These are phyloP conservation scores for Epistrophe grossulariae DNA, from an alignment of 2,888 invertebrate genomes.

Conservation along the genomic window DNA sequence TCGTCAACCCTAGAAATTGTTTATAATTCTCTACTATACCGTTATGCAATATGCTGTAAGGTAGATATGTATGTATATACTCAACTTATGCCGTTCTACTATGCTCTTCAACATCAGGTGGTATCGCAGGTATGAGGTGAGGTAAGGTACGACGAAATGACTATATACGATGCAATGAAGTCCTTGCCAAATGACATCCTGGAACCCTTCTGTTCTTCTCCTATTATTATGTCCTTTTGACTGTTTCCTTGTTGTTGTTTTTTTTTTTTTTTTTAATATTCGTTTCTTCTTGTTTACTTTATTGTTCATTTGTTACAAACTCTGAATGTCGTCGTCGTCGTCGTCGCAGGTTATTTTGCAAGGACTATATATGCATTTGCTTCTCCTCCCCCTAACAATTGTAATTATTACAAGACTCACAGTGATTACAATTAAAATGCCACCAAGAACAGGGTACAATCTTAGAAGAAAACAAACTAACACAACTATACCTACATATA, in stretches of 20 bases:
- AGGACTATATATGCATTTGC: neutral
- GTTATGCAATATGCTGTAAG: constrained; percentile 24
- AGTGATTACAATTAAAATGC: constrained; percentile 72
- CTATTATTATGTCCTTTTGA: constrained; percentile 27
- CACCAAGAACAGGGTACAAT: constrained; percentile 36
- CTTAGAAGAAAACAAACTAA: constrained; percentile 37
- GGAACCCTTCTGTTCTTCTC: constrained; percentile 1
- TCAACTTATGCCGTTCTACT: neutral
- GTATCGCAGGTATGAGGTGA: constrained; percentile 43
- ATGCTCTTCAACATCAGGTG: constrained; percentile 65
- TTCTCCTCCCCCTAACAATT: constrained; percentile 14
- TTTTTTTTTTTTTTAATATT: constrained; percentile 22
- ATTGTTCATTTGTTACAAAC: constrained; percentile 61
- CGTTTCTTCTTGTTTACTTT: constrained; percentile 67
- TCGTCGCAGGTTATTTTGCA: constrained; percentile 41
- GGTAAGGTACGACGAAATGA: too few relatives aligned
- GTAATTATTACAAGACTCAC: constrained; percentile 59
- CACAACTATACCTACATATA: too few relatives aligned
- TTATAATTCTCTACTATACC: constrained; percentile 30
- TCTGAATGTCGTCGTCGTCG: constrained; percentile 7
- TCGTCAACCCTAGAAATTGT: constrained; percentile 52
- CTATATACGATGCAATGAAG: neutral
- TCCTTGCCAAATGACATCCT: constrained; percentile 55
- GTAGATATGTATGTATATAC: neutral
- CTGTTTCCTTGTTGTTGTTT: constrained; percentile 28